A percentile compares a stretch with the other conserved stretches of the same genome.
These are phyloP conservation scores for Phymatocera aterrima DNA, from an alignment of 2,888 invertebrate genomes.

Conservation along the genomic window DNA sequence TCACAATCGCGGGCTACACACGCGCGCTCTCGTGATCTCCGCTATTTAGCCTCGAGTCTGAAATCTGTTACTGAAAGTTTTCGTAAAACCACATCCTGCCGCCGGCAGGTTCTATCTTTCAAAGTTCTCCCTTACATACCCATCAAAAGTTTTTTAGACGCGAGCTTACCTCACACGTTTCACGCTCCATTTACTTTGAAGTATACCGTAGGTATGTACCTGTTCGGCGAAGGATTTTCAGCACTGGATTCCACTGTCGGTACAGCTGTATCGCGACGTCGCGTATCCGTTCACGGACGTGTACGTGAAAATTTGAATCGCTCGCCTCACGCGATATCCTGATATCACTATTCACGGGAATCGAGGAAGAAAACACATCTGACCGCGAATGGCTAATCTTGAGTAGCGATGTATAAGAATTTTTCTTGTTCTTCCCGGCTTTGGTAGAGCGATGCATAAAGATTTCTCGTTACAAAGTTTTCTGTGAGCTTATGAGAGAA, in stretches of 20 bases:
- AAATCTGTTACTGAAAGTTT: slow-evolving; percentile 8
- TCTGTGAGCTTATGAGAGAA: too few species aligned
- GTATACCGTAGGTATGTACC: neutral
- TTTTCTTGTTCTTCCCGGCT: neutral
- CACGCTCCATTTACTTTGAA: neutral
- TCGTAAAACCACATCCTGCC: slow-evolving; percentile 21
- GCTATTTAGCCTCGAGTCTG: neutral
- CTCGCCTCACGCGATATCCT: too few species aligned
- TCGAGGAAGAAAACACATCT: neutral
- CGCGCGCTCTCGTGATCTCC: neutral
- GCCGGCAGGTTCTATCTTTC: neutral
- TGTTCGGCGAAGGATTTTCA: neutral
- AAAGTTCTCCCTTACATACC: slow-evolving; percentile 10
- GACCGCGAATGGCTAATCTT: neutral
- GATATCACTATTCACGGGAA: too few species aligned
- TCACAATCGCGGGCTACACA: neutral
- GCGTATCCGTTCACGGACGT: too few species aligned
- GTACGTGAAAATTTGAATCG: too few species aligned
- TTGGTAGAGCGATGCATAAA: slow-evolving; percentile 8
- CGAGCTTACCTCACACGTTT: neutral
- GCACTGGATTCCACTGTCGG: too few species aligned
- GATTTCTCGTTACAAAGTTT: slow-evolving; percentile 31
- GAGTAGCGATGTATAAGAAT: slow-evolving; percentile 15
- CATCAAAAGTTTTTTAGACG: slow-evolving; percentile 19
- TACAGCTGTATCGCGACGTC: too few species aligned